Evolutionary conservation across 2,797 vertebrate species (phyloP).

Genomic region (Peromyscus eremicus): DNA sequence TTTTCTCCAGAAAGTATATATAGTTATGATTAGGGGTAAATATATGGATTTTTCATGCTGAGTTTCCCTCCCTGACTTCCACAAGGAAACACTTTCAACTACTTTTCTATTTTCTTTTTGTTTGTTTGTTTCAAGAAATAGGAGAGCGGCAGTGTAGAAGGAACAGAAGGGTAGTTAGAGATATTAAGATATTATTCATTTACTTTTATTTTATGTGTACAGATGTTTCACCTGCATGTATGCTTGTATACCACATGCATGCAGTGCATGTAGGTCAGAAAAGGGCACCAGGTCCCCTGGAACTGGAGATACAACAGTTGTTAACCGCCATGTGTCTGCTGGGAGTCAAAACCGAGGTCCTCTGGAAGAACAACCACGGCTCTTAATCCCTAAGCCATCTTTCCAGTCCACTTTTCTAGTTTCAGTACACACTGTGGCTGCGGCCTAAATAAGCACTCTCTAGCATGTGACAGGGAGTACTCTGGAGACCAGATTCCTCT

Average conservation of each 20-base stretch:
- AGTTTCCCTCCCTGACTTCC: neutral
- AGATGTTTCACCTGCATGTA: neutral
- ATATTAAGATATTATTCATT: neutral
- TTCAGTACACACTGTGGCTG: slow-evolving; percentile 6
- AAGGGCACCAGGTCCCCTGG: neutral
- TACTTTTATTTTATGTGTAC: neutral
- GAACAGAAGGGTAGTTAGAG: neutral
- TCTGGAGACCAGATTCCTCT: neutral
- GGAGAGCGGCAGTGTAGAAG: neutral
- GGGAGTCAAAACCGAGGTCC: neutral
- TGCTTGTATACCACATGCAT: neutral
- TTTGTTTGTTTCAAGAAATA: neutral
- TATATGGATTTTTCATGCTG: neutral
- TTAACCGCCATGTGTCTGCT: neutral
- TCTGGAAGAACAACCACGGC: neutral
- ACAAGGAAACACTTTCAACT: neutral
- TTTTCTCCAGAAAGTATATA: neutral
- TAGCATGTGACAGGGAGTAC: neutral
- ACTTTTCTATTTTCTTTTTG: slow-evolving; percentile 29
- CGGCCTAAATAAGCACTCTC: neutral
- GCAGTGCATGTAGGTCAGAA: neutral
- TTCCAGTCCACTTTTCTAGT: slow-evolving; percentile 10
- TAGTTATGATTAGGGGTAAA: neutral
- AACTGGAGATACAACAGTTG: neutral
- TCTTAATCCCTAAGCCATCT: neutral